phyloP scores from a whole-genome alignment of 2,113 vertebrate genomes.

The Nothoprocta perdicaria region DNA sequence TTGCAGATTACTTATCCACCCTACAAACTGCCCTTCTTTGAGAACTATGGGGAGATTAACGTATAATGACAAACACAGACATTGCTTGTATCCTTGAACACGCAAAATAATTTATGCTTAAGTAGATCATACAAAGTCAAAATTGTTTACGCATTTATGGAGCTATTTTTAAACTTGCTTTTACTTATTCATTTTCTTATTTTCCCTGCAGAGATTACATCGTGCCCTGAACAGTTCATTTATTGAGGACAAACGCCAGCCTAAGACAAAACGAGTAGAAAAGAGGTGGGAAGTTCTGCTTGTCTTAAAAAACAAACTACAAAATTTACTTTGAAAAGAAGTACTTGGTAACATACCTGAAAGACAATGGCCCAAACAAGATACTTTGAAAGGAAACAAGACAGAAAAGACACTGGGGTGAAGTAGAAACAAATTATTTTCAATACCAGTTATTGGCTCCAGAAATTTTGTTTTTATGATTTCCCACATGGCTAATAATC shows the following conservation, averaged over 20 bases:
- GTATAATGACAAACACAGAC: neutral
- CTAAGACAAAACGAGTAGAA: slow-evolving; percentile 85
- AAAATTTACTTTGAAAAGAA: neutral
- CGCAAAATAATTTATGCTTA: neutral
- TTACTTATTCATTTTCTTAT: slow-evolving; percentile 54
- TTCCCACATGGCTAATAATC: neutral
- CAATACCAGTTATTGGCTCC: neutral
- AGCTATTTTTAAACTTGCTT: slow-evolving; percentile 8
- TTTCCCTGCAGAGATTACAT: slow-evolving; percentile 88
- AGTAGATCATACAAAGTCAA: neutral
- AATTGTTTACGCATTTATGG: slow-evolving; percentile 18
- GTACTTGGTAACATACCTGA: neutral
- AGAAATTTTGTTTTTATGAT: neutral
- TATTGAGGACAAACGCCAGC: slow-evolving; percentile 86
- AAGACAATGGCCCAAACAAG: neutral
- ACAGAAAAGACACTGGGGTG: neutral
- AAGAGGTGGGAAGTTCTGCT: slow-evolving; percentile 85
- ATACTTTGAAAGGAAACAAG: neutral
- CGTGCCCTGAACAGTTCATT: slow-evolving; percentile 92
- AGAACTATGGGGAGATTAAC: neutral
- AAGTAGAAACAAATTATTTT: neutral
- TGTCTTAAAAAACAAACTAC: neutral
- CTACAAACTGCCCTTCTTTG: neutral
- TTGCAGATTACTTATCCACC: neutral
- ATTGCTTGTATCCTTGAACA: neutral